Percentiles rank a stretch among this genome's conserved stretches.
These are phyloP conservation scores for Gobio occitaniae DNA, from an alignment of 2,797 vertebrate genomes.

Conservation along the genomic window DNA sequence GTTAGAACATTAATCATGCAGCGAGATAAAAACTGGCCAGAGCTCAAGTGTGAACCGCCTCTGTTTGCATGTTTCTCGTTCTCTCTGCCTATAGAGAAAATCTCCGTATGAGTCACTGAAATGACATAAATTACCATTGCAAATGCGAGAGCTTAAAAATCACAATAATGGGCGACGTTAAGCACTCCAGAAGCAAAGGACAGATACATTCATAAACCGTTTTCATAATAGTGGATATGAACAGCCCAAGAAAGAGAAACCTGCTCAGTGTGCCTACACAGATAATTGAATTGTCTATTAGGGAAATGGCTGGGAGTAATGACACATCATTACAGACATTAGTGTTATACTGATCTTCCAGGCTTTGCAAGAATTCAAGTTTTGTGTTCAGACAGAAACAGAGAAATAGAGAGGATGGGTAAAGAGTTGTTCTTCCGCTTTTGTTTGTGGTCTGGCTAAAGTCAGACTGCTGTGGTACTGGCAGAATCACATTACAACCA, in stretches of 20 bases:
- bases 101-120: slow-evolving; percentile 46
- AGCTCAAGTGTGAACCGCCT: slow-evolving; percentile 23
- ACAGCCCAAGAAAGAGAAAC: slow-evolving; percentile 30
- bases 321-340: slow-evolving; percentile 24
- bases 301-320: slow-evolving; percentile 42
- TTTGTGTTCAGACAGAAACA: background rate
- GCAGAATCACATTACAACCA: slow-evolving; percentile 59
- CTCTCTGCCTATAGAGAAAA: slow-evolving; percentile 29
- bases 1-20: slow-evolving; percentile 12
- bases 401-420: slow-evolving; percentile 9
- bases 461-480: slow-evolving; percentile 51
- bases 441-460: slow-evolving; percentile 50
- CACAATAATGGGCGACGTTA: slow-evolving; percentile 29
- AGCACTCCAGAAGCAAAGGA: slow-evolving; percentile 46
- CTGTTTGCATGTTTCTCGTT: slow-evolving; percentile 8
- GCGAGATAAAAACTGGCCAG: slow-evolving; percentile 11
- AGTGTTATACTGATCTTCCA: slow-evolving; percentile 12
- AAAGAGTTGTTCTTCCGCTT: slow-evolving; percentile 25
- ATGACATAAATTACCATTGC: slow-evolving; percentile 42
- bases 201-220: slow-evolving; percentile 45
- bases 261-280: background rate
- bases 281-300: slow-evolving; percentile 45
- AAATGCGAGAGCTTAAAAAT: slow-evolving; percentile 55
- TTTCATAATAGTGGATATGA: slow-evolving; percentile 40
- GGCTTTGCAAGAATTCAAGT: slow-evolving; percentile 18